Evolutionary conservation across 1,140 invertebrate species (phyloP), one percentile per base, ranked within the genome.

Genomic region (Tetramorium simillimum): DNA sequence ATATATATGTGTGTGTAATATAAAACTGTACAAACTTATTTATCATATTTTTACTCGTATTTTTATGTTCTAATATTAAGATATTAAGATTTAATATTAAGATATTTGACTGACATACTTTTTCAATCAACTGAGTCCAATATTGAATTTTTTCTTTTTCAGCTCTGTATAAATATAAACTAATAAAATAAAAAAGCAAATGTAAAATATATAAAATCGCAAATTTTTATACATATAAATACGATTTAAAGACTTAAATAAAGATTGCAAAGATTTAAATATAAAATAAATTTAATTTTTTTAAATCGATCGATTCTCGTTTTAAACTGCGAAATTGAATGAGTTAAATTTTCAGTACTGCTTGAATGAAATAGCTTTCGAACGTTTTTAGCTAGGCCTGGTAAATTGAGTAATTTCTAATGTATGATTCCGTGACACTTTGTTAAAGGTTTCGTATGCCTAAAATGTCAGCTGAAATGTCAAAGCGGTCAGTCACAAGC

Each of bases 401-500:
- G 1, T 18, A 75, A 46, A 16, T 60, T 21, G 28, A 40, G 1
- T 37, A 40, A 80, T 53, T 73, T 60, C 9, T 58, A 40, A 43
- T 43, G 5, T 33, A 51, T 3, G 14, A 12, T 70, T 70, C 10
- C 5, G 37, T 73, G 16, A 46, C 18, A 21, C n/a, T 84, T 60
- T 0, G 6, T 75, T 46, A 84, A 84, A 73, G 69, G 43, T 75
- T 75, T 46, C 43, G 10, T 24, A 18, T n/a, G n/a, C 21, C 33
- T 58, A 43, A 84, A 89, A 89, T 87, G 78, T 84, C 85, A 84
- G 40, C 0, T 24, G n/a, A 88, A 89, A 89, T 89, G 85, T 63
- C 72, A 87, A 28, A 49, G n/a, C 3, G 43, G 9, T 24, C 16
- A 21, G 3, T 46, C 14, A 69, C 63, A 28, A 65, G 73, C 37